Evolutionary conservation across 2,888 invertebrate species (phyloP).

Genomic region (Willowsia nigromaculata): DNA sequence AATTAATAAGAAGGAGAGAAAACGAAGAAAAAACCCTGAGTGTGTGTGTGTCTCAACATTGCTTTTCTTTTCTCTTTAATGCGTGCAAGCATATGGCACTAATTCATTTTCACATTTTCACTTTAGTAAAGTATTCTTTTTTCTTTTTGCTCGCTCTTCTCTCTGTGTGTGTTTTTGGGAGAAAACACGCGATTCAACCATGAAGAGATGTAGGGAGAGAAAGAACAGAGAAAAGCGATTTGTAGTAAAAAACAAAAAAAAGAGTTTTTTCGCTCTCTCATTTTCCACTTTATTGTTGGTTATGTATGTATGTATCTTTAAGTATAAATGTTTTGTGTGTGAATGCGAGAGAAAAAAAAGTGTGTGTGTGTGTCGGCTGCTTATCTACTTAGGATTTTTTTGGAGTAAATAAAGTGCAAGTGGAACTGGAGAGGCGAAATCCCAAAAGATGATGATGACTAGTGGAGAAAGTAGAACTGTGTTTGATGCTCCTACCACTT

Average conservation of each 20-base stretch:
- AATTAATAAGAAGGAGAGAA: slow-evolving; percentile 27
- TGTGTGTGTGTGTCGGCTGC: slow-evolving; percentile 28
- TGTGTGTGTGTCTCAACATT: slow-evolving; percentile 17
- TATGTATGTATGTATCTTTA: slow-evolving; percentile 4
- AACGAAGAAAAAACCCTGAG: not conserved
- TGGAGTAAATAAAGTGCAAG: slow-evolving; percentile 35
- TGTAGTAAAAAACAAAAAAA: slow-evolving; percentile 44
- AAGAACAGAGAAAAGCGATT: slow-evolving; percentile 55
- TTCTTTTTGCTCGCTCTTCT: not conserved
- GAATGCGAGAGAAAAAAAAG: not conserved
- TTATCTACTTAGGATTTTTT: slow-evolving; percentile 52
- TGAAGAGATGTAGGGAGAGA: slow-evolving; percentile 1
- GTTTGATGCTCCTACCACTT: slow-evolving; percentile 21
- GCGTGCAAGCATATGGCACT: slow-evolving; percentile 56
- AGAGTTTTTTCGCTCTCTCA: slow-evolving; percentile 25
- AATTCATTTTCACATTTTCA: slow-evolving; percentile 57
- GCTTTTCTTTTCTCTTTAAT: slow-evolving; percentile 51
- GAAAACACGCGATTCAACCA: not conserved
- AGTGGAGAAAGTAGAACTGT: slow-evolving; percentile 32
- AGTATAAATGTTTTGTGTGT: not conserved
- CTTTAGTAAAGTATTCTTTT: slow-evolving; percentile 46
- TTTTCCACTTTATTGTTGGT: slow-evolving; percentile 49
- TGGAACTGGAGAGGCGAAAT: slow-evolving; percentile 49
- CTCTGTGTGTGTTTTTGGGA: not conserved
- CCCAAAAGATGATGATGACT: slow-evolving; percentile 60